Evolutionary conservation across 2,113 vertebrate species (phyloP).

Genomic region (Cryptotis parvus): DNA sequence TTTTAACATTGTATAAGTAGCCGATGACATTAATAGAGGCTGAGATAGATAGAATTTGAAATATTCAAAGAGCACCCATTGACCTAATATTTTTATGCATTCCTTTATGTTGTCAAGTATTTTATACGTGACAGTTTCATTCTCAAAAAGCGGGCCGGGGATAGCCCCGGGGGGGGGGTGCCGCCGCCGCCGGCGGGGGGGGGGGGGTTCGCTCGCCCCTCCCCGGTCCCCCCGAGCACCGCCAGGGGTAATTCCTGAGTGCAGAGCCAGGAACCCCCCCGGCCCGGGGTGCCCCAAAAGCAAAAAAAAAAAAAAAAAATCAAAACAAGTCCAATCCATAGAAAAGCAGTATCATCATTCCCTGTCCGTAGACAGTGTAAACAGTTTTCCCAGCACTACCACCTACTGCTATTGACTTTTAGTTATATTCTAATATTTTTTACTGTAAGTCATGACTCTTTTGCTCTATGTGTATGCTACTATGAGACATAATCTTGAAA

Average conservation of each 20-base stretch:
- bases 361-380: background rate
- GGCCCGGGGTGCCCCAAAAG: too few relatives aligned
- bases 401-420: background rate
- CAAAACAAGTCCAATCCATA: background rate
- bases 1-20: background rate
- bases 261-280: too few relatives aligned
- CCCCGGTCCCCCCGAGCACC: too few relatives aligned
- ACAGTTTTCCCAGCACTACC: background rate
- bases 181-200: too few relatives aligned
- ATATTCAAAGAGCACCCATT: background rate
- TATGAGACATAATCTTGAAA: background rate
- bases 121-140: background rate
- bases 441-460: background rate
- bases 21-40: background rate
- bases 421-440: background rate
- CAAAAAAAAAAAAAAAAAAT: too few relatives aligned
- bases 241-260: too few relatives aligned
- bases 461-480: background rate
- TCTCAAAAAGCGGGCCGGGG: too few relatives aligned
- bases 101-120: background rate
- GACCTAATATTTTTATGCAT: background rate
- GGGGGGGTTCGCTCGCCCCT: too few relatives aligned
- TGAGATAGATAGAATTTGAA: conserved; percentile 7
- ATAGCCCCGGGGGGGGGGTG: too few relatives aligned
- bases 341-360: background rate